phyloP scores from a whole-genome alignment of 1,140 invertebrate species.

The Chironomus tepperi region DNA sequence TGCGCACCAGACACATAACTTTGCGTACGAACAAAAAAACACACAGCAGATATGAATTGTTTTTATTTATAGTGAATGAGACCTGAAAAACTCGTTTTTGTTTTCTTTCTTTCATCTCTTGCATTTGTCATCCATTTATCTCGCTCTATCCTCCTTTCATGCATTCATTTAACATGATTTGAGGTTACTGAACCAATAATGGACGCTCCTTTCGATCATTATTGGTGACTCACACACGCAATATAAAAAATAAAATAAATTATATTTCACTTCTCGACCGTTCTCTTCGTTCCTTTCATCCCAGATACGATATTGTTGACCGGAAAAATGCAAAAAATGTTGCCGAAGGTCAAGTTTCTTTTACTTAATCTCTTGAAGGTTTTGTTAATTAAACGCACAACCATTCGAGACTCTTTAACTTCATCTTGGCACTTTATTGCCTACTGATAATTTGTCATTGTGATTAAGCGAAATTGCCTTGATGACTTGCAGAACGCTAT shows the following conservation, averaged over 20 bases:
- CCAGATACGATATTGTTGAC: not conserved
- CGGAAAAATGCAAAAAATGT: not conserved
- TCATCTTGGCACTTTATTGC: too few relatives aligned
- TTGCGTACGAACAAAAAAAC: not conserved
- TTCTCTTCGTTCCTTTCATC: too few relatives aligned
- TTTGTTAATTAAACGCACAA: too few relatives aligned
- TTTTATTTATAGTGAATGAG: not conserved
- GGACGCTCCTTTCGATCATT: not conserved
- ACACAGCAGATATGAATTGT: not conserved
- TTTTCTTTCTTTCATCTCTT: not conserved
- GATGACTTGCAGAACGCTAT: too few relatives aligned
- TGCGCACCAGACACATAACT: not conserved
- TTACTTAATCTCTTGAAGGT: too few relatives aligned
- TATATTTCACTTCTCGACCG: too few relatives aligned
- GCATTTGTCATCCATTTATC: not conserved
- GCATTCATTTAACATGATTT: not conserved
- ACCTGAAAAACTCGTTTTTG: conserved; percentile 1
- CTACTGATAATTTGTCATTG: too few relatives aligned
- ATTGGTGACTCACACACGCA: not conserved
- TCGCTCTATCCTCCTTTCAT: not conserved
- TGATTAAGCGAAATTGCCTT: too few relatives aligned
- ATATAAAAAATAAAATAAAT: not conserved
- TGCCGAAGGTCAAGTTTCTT: not conserved
- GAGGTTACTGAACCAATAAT: not conserved
- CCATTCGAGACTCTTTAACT: too few relatives aligned